Evolutionary conservation across 2,888 invertebrate species (phyloP).

Genomic region (Isotomurus palustris): DNA sequence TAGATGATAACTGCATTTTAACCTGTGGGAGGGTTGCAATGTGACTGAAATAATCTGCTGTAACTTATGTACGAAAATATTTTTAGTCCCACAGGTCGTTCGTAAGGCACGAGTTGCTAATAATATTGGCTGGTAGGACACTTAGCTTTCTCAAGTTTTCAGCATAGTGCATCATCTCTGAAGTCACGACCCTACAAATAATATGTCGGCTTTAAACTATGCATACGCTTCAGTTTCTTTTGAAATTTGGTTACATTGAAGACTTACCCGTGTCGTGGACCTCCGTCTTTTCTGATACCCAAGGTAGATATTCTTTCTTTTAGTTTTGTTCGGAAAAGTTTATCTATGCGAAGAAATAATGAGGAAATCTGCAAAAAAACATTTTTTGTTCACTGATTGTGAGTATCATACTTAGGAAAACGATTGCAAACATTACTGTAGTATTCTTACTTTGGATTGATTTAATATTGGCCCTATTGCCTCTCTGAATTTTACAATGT

Average conservation of each 20-base stretch:
- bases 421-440: too few relatives aligned
- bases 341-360: conserved; percentile 72
- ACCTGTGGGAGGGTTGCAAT: too few relatives aligned
- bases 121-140: conserved; percentile 65
- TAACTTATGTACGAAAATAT: too few relatives aligned
- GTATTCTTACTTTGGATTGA: conserved; percentile 37
- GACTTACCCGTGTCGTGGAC: conserved; percentile 80
- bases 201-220: not conserved
- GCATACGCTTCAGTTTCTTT: not conserved
- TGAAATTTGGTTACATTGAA: conserved; percentile 4
- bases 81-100: conserved; percentile 44
- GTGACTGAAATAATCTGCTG: too few relatives aligned
- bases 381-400: not conserved
- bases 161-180: conserved; percentile 84
- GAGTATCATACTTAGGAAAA: not conserved
- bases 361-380: conserved; percentile 59
- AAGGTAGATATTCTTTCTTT: conserved; percentile 76
- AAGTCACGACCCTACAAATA: conserved; percentile 66
- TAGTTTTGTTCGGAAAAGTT: conserved; percentile 79
- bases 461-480: conserved; percentile 43
- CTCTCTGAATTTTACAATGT: conserved; percentile 43
- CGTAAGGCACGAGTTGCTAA: conserved; percentile 44
- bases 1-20: too few relatives aligned
- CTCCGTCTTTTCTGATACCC: conserved; percentile 91
- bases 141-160: conserved; percentile 77